Percentiles rank a stretch among this genome's conserved stretches.
Evolutionary conservation across 2,797 vertebrate genomes (phyloP).

Genomic region (Toxotes lorentzi): DNA sequence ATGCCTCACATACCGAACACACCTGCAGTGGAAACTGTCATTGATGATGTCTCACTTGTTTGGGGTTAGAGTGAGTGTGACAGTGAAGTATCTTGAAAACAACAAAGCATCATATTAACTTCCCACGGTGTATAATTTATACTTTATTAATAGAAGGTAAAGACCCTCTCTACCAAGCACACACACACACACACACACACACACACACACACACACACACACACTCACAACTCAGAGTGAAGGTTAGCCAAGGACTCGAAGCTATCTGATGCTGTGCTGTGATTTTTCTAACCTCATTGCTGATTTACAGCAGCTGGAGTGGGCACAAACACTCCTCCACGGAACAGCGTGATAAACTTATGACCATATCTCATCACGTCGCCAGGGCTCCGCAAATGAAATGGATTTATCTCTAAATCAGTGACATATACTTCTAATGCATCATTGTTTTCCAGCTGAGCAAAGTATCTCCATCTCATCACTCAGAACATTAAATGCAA

Average conservation of each 20-base stretch:
- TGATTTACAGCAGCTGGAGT: slow-evolving; percentile 73
- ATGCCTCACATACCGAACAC: not conserved
- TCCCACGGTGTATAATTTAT: not conserved
- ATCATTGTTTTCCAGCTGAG: slow-evolving; percentile 44
- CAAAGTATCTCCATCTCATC: slow-evolving; percentile 38
- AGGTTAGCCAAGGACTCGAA: slow-evolving; percentile 70
- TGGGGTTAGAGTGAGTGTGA: not conserved
- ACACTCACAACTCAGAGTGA: slow-evolving; percentile 46
- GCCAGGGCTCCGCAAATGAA: slow-evolving; percentile 54
- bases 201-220: slow-evolving; percentile 16
- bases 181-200: slow-evolving; percentile 5
- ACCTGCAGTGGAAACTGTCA: not conserved
- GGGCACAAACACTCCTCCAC: slow-evolving; percentile 47
- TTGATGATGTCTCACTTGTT: not conserved
- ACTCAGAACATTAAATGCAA: slow-evolving; percentile 35
- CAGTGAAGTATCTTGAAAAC: slow-evolving; percentile 20
- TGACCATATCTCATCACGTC: slow-evolving; percentile 52
- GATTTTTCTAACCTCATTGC: slow-evolving; percentile 62
- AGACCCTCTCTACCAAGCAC: not conserved
- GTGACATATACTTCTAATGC: slow-evolving; percentile 40
- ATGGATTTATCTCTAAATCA: slow-evolving; percentile 67
- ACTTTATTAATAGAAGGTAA: not conserved
- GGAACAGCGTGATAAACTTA: slow-evolving; percentile 45
- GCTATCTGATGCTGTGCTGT: slow-evolving; percentile 62
- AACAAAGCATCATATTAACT: slow-evolving; percentile 16